Evolutionary conservation across 2,113 vertebrate species (phyloP), one percentile per base, ranked within the genome.

Genomic region (Nibea albiflora): DNA sequence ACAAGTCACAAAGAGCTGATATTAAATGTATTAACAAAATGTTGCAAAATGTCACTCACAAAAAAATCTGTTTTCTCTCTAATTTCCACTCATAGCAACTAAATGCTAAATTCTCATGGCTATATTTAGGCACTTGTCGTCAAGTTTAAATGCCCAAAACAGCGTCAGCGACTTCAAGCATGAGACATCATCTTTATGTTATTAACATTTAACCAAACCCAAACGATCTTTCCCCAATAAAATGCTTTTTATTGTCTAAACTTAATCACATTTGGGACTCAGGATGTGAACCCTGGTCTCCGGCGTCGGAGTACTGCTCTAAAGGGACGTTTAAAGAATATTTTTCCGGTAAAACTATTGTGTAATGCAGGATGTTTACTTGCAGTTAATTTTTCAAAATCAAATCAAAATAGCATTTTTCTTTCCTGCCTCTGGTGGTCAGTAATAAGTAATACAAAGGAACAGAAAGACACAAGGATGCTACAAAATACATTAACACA

Each of bases 121-220:
- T 47, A 66, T 28, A 66, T 28, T 31, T 20, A 66, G 66, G 19
- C 20, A 3, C 11, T 39, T 1, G 7, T 28, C 15, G 3, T 39
- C 35, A 1, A 11, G 3, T 19, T 70, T 22, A 47, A 70, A 70
- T 19, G 26, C 52, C 35, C 16, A 26, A 31, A 60, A 31, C 31
- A 16, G 56, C 14, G 11, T 10, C 5, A 60, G 24, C 17, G 14
- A 28, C 24, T 58, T 58, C 0, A 58, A 16, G 24, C 52, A 22
- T 24, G 9, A 26, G 22, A 9, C 9, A 28, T 19, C 47, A 16
- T 17, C 1, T 54, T 69, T 0, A 28, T 19, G 49, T 66, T 35
- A 53, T 26, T 67, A 71, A 65, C n/a, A 31, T 66, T 83, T 53
- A 63, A 83, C 69, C 8, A 39, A 67, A 77, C 53, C 5, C 3